Conservation (phyloP, 2,888 invertebrate genomes). For the Nomada goodeniana region DNA sequence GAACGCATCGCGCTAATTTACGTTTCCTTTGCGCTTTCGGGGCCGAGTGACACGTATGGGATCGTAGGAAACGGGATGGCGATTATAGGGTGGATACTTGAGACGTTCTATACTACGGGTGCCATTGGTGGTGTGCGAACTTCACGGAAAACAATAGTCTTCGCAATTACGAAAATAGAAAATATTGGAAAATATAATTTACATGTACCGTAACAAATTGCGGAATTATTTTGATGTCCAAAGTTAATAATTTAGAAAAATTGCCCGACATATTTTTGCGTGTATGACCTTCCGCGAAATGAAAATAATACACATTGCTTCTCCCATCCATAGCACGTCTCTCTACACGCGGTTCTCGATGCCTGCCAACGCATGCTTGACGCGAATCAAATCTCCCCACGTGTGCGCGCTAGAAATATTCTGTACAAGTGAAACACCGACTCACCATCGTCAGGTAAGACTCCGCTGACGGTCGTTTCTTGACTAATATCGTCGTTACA, state of each 20-base stretch:
- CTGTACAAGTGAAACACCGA: background rate
- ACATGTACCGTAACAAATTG: background rate
- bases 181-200: too few relatives aligned
- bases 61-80: too few relatives aligned
- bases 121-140: background rate
- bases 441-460: slow-evolving; percentile 82
- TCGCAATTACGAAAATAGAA: background rate
- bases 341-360: too few relatives aligned
- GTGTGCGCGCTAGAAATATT: too few relatives aligned
- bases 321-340: too few relatives aligned
- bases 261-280: too few relatives aligned
- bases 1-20: background rate
- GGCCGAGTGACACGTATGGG: background rate
- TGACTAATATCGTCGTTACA: slow-evolving; percentile 81
- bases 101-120: too few relatives aligned
- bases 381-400: too few relatives aligned
- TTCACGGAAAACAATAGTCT: background rate
- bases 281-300: too few relatives aligned
- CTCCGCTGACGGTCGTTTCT: slow-evolving; percentile 81
- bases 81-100: background rate
- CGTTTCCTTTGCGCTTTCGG: background rate
- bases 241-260: too few relatives aligned
- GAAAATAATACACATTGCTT: too few relatives aligned
- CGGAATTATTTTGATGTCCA: background rate
- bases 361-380: too few relatives aligned